Percentiles rank a stretch among this genome's conserved stretches.
These are phyloP conservation scores for Glaucomys volans DNA, from an alignment of 2,113 vertebrate genomes.

Conservation along the genomic window DNA sequence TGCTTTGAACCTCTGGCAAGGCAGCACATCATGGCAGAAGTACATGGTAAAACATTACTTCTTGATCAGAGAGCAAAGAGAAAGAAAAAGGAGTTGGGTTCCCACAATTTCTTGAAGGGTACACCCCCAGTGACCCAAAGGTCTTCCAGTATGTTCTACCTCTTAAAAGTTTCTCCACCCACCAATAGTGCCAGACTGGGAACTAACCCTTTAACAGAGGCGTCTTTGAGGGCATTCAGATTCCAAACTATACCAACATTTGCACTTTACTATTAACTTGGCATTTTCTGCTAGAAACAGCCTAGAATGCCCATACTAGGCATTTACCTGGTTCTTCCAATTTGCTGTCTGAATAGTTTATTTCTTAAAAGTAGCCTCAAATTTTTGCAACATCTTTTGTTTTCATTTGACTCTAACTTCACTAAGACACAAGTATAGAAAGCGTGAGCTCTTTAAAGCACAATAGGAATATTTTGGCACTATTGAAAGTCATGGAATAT, in stretches of 20 bases:
- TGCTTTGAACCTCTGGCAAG: background rate
- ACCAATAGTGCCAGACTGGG: background rate
- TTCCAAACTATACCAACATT: background rate
- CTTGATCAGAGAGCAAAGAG: background rate
- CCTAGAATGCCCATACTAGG: background rate
- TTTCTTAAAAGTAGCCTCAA: background rate
- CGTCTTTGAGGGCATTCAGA: background rate
- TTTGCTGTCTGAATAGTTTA: background rate
- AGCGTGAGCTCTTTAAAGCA: background rate
- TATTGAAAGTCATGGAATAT: background rate
- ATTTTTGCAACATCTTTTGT: background rate
- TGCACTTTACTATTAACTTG: background rate
- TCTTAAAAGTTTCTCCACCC: background rate
- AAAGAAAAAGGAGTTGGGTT: background rate
- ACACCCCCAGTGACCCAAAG: background rate
- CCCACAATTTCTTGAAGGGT: background rate
- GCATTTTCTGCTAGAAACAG: background rate
- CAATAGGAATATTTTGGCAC: slow-evolving; percentile 6
- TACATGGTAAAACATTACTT: background rate
- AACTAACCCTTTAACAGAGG: background rate
- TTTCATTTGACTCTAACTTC: background rate
- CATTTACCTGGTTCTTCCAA: background rate
- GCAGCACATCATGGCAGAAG: background rate
- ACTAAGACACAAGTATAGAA: background rate
- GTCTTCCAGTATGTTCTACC: rapidly evolving